Base-by-base conservation (phyloP, 2,888 invertebrate species). In the Drosophila mercatorum region DNA sequence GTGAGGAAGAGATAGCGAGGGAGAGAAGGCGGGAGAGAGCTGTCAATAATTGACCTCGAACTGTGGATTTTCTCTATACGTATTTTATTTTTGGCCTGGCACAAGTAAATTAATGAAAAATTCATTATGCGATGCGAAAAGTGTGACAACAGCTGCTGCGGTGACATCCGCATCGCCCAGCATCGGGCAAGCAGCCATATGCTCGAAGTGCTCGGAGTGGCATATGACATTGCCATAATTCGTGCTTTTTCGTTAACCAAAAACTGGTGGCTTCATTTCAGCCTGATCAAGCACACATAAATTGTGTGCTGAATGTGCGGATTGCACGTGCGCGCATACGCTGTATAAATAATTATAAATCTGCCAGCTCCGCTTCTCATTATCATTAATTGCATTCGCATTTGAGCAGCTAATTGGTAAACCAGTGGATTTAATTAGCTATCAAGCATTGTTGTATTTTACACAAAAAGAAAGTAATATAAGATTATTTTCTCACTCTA, bases 41-140 rank as follows among this genome's bases (percentile, higher is more conserved):
- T 38, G 63, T 41, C 47, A 47, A 57, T 67, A 60, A 69, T 58
- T 66, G 63, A 69, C 64, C 65, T 46, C 64, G 36, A 53, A 46
- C 53, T 43, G 68, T 22, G 56, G 41, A 40, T 46, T 3, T 57
- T 58, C 22, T 22, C 2, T n/a, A 38, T 62, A 11, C 63, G 7
- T 43, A 41, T 53, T 67, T 74, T 52, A 47, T 64, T 69, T 70
- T 71, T 31, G 68, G 59, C 22, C 53, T 40, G 55, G 38, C 26
- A 56, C 51, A 75, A 66, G 44, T 47, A 76, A 83, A 83, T 76
- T 88, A 86, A 76, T 83, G 61, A 74, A 86, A 86, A 56, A 81
- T 81, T 74, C 68, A 83, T 71, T 66, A 72, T 44, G 66, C 78
- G 71, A 85, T 78, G 68, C 78, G 80, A 55, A 69, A 74, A 69